These are phyloP conservation scores for Promerops cafer DNA, from an alignment of 2,113 vertebrate species.

Conservation along the genomic window DNA sequence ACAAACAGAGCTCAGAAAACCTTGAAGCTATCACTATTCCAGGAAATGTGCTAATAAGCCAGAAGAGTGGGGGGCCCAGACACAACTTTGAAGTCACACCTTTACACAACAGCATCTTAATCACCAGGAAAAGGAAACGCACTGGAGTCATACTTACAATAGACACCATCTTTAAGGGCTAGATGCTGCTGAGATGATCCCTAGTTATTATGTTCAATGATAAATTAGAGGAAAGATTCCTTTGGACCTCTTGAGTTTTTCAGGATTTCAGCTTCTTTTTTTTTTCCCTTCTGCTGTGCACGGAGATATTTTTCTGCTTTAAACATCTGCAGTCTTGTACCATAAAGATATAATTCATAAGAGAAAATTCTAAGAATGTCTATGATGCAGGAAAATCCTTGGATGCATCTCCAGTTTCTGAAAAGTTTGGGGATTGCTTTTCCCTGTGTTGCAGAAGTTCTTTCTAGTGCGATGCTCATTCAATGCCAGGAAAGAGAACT, in stretches of 20 bases:
- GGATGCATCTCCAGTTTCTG: background rate
- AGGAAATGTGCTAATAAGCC: background rate
- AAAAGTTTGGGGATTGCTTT: background rate
- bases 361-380: background rate
- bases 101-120: background rate
- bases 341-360: background rate
- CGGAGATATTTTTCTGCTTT: background rate
- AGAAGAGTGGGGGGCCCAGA: background rate
- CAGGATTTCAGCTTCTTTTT: background rate
- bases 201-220: background rate
- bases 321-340: background rate
- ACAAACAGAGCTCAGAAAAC: background rate
- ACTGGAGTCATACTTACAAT: background rate
- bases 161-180: background rate
- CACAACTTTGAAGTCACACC: background rate
- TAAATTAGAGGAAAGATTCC: background rate
- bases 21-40: background rate
- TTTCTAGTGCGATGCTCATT: background rate
- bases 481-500: background rate
- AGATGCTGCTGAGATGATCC: background rate
- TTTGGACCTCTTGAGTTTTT: background rate
- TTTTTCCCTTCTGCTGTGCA: background rate
- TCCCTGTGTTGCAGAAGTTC: background rate
- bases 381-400: background rate
- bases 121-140: background rate